Conservation (phyloP, 2,888 invertebrate species). For the Drosophila setosimentum region DNA sequence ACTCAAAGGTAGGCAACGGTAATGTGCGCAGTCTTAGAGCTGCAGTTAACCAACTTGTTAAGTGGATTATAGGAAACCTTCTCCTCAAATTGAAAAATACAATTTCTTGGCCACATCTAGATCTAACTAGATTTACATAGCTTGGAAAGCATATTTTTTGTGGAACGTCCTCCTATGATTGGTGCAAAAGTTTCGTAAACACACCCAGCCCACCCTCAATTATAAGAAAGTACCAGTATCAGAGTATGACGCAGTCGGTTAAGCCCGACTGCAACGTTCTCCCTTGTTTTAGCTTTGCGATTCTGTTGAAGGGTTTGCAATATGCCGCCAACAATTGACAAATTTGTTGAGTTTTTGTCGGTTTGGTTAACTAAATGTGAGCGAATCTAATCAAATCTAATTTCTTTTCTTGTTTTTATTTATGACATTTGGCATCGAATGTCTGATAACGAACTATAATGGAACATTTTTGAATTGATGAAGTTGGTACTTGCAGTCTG, state of each 20-base stretch:
- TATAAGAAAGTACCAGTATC: too few relatives aligned
- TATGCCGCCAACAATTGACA: slow-evolving; percentile 29
- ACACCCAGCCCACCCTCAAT: too few relatives aligned
- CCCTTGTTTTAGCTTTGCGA: background rate
- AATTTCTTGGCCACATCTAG: background rate
- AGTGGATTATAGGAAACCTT: background rate
- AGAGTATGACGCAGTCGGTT: background rate
- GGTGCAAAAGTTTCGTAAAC: background rate
- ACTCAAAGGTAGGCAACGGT: background rate
- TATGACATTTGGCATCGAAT: slow-evolving; percentile 27
- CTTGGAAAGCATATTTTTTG: background rate
- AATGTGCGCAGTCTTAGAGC: background rate
- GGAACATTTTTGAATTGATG: background rate
- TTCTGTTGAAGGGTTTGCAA: slow-evolving; percentile 43
- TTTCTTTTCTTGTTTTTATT: slow-evolving; percentile 54
- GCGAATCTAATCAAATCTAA: slow-evolving; percentile 15
- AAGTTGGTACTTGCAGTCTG: background rate
- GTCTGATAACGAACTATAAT: background rate
- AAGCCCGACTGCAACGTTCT: background rate
- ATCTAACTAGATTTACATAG: background rate
- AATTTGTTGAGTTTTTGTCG: background rate
- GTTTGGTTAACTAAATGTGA: slow-evolving; percentile 31
- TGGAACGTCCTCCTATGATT: too few relatives aligned
- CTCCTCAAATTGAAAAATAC: background rate
- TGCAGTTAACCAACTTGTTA: background rate